These are phyloP conservation scores for Nomia melanderi DNA, from an alignment of 1,140 invertebrate species.

Conservation along the genomic window DNA sequence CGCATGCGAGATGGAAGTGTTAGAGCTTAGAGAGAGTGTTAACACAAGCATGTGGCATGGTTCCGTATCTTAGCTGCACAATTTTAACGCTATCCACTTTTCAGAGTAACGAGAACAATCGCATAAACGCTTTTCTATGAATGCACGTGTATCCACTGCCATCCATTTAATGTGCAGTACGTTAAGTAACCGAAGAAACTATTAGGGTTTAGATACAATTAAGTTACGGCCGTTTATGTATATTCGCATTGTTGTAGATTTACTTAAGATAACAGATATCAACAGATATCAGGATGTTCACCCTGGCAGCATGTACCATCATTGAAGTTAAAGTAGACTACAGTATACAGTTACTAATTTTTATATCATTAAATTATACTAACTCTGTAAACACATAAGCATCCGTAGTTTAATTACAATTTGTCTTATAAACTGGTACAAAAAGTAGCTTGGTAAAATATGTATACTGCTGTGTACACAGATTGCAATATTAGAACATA, in stretches of 20 bases:
- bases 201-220: background rate
- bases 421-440: background rate
- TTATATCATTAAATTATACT: too few species aligned
- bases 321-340: too few species aligned
- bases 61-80: background rate
- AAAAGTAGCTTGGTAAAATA: background rate
- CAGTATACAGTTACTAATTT: too few species aligned
- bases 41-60: constrained; percentile 37
- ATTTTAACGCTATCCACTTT: background rate
- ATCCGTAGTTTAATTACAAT: too few species aligned
- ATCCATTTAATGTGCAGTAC: background rate
- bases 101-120: background rate
- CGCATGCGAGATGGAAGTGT: constrained; percentile 4
- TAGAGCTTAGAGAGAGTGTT: constrained; percentile 13
- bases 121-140: background rate
- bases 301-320: too few species aligned
- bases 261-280: too few species aligned
- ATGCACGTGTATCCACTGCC: background rate
- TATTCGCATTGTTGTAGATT: too few species aligned
- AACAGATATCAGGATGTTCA: too few species aligned
- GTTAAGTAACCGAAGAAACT: background rate
- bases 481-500: too few species aligned
- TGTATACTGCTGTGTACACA: too few species aligned
- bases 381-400: too few species aligned
- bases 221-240: too few species aligned